These are phyloP conservation scores for Xylocampa areola DNA, from an alignment of 2,888 invertebrate species.

Conservation along the genomic window DNA sequence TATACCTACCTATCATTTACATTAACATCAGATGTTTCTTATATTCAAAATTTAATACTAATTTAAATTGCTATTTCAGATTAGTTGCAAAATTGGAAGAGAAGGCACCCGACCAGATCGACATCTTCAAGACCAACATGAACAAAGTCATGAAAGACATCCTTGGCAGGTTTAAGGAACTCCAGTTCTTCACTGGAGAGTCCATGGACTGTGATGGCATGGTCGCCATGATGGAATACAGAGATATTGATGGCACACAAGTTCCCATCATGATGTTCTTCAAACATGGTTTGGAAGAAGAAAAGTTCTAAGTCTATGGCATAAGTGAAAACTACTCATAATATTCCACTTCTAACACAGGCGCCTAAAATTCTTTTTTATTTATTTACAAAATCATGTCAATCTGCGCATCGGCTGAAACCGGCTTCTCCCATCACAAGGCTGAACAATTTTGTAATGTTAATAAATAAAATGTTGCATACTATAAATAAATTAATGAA, in stretches of 20 bases:
- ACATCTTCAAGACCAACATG: constrained; percentile 96
- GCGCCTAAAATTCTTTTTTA: constrained; percentile 81
- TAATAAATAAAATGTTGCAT: constrained; percentile 78
- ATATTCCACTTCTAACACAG: constrained; percentile 75
- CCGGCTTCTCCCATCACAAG: constrained; percentile 85
- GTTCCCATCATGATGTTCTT: constrained; percentile 98
- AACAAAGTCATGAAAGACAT: constrained; percentile 98
- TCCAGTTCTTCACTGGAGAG: constrained; percentile 97
- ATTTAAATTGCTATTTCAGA: constrained; percentile 87
- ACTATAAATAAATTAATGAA: constrained; percentile 85
- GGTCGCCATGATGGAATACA: constrained; percentile 98
- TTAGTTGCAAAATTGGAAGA: constrained; percentile 95
- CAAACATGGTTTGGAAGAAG: constrained; percentile 98
- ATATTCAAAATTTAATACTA: too few species aligned
- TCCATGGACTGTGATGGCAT: constrained; percentile 98
- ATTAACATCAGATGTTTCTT: too few species aligned
- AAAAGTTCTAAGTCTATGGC: constrained; percentile 94
- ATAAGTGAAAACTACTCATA: constrained; percentile 77
- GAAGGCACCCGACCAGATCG: constrained; percentile 95
- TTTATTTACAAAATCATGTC: constrained; percentile 87
- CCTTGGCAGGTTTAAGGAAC: constrained; percentile 96
- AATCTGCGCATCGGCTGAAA: constrained; percentile 71
- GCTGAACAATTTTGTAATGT: constrained; percentile 87
- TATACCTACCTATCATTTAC: too few species aligned
- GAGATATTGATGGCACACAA: constrained; percentile 95